Base-by-base conservation (phyloP, 2,113 vertebrate genomes). In the Thamnophis sirtalis region DNA sequence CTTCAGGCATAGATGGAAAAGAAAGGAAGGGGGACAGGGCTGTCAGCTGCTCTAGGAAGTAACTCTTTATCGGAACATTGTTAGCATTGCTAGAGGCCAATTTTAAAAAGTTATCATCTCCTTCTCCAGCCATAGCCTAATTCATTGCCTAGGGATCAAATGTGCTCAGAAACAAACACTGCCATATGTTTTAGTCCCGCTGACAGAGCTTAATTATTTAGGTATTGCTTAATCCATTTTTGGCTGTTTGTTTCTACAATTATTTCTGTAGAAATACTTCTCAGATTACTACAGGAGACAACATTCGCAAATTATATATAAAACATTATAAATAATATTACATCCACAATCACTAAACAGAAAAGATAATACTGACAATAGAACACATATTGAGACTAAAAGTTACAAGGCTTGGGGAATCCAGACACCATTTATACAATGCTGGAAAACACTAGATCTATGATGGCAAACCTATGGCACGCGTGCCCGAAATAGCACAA, bases 11-110 rank as follows among this genome's bases (percentile, higher is more conserved):
- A 73, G 84, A 91, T 7, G 28, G 54, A 85, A 80, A 80, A 80
- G 73, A 96, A 92, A 53, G 17, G 0, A 94, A 90, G 11, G 87
- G 87, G 56, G 50, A 17, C 24, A 89, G 58, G 55, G 55, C 68
- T 1, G 58, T 80, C 73, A 80, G 73, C 73, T 80, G 63, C 54
- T 94, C 87, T 49, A 86, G 55, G 84, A 48, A 86, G 53, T 19
- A 26, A n/a, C 38, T 50, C 17, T 63, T 26, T n/a, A 51, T 58
- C 43, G 21, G 26, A 58, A 43, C 43, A 13, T 3, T 28, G n/a
- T 58, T 93, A 68, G 87, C 50, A 28, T 51, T 84, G 84, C 87
- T 91, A 33, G 80, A 92, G 89, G 91, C 91, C 93, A 95, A 73
- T 26, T 13, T 73, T 88, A 95, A 91, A 93, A 68, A 3, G 9